A percentile compares a stretch with the other conserved stretches of the same genome.
These are phyloP conservation scores for Rhinoderma darwinii DNA, from an alignment of 2,113 vertebrate species.

Conservation along the genomic window DNA sequence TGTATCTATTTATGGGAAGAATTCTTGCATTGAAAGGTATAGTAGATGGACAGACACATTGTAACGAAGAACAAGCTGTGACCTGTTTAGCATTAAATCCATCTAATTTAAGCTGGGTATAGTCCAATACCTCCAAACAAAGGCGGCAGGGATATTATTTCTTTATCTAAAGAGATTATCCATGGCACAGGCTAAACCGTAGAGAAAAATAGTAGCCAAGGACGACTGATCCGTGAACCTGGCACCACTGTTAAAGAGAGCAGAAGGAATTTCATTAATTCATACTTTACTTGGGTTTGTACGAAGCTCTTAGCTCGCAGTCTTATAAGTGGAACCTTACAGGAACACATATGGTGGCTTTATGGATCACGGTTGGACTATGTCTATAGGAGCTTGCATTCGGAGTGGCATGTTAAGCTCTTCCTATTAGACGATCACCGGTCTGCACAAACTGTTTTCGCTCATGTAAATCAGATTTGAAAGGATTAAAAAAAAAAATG, in stretches of 20 bases:
- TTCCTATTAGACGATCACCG: not conserved
- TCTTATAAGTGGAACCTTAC: not conserved
- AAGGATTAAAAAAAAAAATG: constrained; percentile 49
- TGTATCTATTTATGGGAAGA: not conserved
- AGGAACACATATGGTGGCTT: not conserved
- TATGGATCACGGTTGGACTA: constrained; percentile 26
- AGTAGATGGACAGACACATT: not conserved
- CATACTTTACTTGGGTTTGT: constrained; percentile 6
- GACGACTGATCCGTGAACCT: constrained; percentile 28
- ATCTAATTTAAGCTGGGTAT: not conserved
- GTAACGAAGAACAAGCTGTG: not conserved
- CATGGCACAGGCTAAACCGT: not conserved
- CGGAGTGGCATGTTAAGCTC: constrained; percentile 47
- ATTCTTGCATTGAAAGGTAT: not conserved
- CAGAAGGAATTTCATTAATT: constrained; percentile 45
- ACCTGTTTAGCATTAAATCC: not conserved
- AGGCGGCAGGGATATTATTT: not conserved
- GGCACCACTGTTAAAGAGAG: constrained; percentile 12
- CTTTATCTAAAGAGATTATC: not conserved
- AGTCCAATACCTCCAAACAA: not conserved
- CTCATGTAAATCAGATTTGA: constrained; percentile 38
- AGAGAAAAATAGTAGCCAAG: constrained; percentile 3
- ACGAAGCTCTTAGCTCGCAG: not conserved
- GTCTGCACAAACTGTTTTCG: constrained; percentile 2
- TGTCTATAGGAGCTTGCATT: not conserved